Percentiles rank a stretch among this genome's conserved stretches.
phyloP scores from a whole-genome alignment of 2,888 invertebrate species.

The Eupsilia transversa region DNA sequence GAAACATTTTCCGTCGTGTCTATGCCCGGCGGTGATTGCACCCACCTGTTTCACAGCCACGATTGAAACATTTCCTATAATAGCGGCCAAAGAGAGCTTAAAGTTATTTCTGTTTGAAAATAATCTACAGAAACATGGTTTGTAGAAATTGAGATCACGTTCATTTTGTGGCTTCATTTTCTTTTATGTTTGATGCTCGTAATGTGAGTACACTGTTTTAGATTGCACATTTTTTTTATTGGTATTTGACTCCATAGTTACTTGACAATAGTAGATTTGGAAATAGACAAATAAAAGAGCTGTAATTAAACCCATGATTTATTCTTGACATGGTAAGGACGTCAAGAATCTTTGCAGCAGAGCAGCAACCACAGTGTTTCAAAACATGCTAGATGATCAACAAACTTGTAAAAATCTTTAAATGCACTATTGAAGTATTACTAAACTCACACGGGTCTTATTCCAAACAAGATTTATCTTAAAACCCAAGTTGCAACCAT shows the following conservation, averaged over 20 bases:
- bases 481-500: background rate
- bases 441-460: background rate
- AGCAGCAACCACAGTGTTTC: background rate
- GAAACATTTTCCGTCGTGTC: slow-evolving; percentile 34
- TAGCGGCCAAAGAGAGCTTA: slow-evolving; percentile 13
- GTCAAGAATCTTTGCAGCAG: background rate
- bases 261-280: no score
- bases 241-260: no score
- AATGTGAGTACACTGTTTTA: background rate
- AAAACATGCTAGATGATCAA: background rate
- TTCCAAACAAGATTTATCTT: background rate
- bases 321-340: background rate
- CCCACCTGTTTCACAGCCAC: slow-evolving; percentile 25
- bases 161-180: background rate
- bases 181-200: background rate
- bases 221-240: background rate
- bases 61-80: slow-evolving; percentile 53
- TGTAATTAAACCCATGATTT: background rate
- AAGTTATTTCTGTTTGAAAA: slow-evolving; percentile 26
- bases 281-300: background rate
- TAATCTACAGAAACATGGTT: slow-evolving; percentile 3
- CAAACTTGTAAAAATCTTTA: background rate
- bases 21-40: slow-evolving; percentile 39
- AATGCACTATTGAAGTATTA: background rate
- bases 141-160: background rate